Base-by-base conservation (phyloP, 2,888 invertebrate genomes). In the Serripes groenlandicus region DNA sequence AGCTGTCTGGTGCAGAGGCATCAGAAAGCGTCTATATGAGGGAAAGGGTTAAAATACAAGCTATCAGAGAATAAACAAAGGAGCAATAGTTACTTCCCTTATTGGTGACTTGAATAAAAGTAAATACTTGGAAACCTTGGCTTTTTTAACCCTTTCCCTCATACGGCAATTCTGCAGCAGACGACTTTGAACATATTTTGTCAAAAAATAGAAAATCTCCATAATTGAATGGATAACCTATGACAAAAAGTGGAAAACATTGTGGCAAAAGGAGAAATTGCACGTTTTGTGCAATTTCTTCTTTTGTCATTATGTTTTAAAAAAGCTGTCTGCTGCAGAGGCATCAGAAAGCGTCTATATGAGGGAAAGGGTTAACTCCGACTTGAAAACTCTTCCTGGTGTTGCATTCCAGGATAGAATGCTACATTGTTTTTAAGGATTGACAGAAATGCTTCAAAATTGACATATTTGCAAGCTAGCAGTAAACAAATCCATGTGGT, bases 401-500 rank as follows among this genome's bases (percentile, higher is more conserved):
- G n/a, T n/a, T n/a, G n/a, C n/a, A n/a, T n/a, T n/a, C n/a, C n/a
- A n/a, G n/a, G n/a, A n/a, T n/a, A n/a, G n/a, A n/a, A n/a, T n/a
- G n/a, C n/a, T n/a, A n/a, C n/a, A n/a, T n/a, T n/a, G n/a, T 58
- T 28, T 58, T 7, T 28, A 21, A 28, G 58, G 58, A 58, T 7
- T 3, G n/a, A 3, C 58, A 3, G 28, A 58, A 58, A 58, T 58
- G 28, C 58, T 58, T 58, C 58, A 58, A 58, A 58, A 58, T 58
- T 58, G 58, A 58, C 58, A 58, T 58, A 28, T 58, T 58, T 26
- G 58, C 34, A 62, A 62, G 32, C 32, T 34, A 18, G 62, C 62
- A 62, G 62, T 62, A 62, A 62, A 62, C 62, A n/a, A 34, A 32
- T 32, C 62, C 62, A 32, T 34, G 21, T 34, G 62, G 62, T 62